Evolutionary conservation across 2,888 invertebrate species (phyloP), one percentile per base, ranked within the genome.

Genomic region (Drosophila bunnanda): DNA sequence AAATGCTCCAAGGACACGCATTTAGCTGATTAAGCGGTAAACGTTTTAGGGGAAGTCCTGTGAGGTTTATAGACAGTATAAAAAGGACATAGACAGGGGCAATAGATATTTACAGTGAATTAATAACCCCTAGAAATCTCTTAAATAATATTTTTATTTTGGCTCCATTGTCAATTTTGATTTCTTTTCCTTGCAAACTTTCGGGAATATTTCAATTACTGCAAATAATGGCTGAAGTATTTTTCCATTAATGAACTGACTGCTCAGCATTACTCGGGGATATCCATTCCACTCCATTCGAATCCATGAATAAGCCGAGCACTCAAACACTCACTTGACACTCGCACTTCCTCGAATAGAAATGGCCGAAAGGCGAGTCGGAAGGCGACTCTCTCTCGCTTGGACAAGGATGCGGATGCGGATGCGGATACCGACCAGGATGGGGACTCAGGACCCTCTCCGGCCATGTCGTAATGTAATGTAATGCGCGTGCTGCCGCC

Each of bases 401-500:
- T 39, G 48, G 55, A 36, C 64, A 38, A n/a, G 57, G 57, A 58
- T 25, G 13, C 20, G 67, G 43, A 65, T 34, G 13, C 12, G 36
- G 64, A 59, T 28, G 12, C 20, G 67, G 43, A 66, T 22, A 12
- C 7, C 22, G 61, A 65, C 59, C 13, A 9, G 38, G 52, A 53
- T 20, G 39, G 22, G 36, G 54, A 71, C 25, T 28, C 22, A 2
- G 60, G 50, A 58, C 52, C 64, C 74, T 44, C 64, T 64, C 53
- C 46, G 59, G 74, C 50, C 75, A 57, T 55, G 61, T 50, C 75
- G 80, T 85, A 77, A 84, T 84, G 81, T 77, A 79, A 82, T 87
- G 82, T 83, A 83, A 83, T 82, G 83, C 81, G 81, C 86, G 81
- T 85, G 85, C 71, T 79, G 79, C 71, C 73, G 69, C 64, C 78